phyloP scores from a whole-genome alignment of 2,797 vertebrate species.

The Phrynocephalus vlangalii region DNA sequence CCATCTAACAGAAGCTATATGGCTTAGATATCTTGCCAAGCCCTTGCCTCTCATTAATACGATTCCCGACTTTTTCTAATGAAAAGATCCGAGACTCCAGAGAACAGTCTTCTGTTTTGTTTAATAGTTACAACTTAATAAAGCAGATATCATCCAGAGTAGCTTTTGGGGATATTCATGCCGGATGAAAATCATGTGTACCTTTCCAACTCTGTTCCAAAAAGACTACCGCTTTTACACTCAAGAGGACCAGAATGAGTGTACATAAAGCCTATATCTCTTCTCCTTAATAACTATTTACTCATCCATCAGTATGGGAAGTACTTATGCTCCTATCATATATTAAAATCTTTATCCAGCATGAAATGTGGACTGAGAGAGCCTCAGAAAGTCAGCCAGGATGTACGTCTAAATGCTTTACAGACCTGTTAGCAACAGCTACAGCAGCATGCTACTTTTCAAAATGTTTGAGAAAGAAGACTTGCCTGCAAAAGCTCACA shows the following conservation, averaged over 20 bases:
- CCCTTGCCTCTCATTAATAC: conserved; percentile 42
- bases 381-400: conserved; percentile 14
- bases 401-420: conserved; percentile 47
- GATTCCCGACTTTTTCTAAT: conserved; percentile 32
- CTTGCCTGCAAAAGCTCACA: too few relatives aligned
- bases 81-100: conserved; percentile 44
- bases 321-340: conserved; percentile 7
- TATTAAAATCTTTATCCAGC: conserved; percentile 28
- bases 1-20: conserved; percentile 3
- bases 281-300: conserved; percentile 22
- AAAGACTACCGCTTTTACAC: conserved; percentile 43
- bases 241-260: conserved; percentile 31
- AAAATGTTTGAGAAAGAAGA: too few relatives aligned
- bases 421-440: conserved; percentile 18
- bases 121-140: conserved; percentile 63
- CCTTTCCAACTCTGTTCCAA: conserved; percentile 36
- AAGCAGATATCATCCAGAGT: conserved; percentile 64
- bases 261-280: conserved; percentile 20
- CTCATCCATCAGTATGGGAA: not conserved
- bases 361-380: conserved; percentile 43
- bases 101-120: conserved; percentile 55
- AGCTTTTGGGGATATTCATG: conserved; percentile 46
- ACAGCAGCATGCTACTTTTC: not conserved
- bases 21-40: conserved; percentile 25
- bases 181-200: conserved; percentile 56